Conservation (phyloP, 2,797 vertebrate genomes). For the Gymnothorax reevesii region DNA sequence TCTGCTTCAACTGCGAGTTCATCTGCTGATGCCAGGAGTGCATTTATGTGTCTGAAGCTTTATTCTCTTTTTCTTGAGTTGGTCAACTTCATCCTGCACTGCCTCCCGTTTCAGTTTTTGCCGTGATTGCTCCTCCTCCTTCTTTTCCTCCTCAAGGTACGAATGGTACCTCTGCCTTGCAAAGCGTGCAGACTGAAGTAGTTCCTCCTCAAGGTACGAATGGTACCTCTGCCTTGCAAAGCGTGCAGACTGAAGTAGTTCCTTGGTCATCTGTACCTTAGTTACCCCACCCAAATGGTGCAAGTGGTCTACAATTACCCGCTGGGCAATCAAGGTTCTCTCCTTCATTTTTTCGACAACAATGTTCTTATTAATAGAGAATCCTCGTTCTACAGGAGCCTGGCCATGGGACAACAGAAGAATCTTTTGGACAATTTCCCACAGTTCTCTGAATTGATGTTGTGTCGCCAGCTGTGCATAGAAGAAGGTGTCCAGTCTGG, state of each 20-base stretch:
- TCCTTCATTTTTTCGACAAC: slow-evolving; percentile 10
- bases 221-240: slow-evolving; percentile 24
- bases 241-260: slow-evolving; percentile 20
- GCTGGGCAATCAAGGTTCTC: background rate
- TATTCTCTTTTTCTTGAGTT: slow-evolving; percentile 28
- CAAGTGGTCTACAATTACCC: slow-evolving; percentile 20
- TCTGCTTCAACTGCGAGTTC: slow-evolving; percentile 24
- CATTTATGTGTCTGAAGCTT: slow-evolving; percentile 27
- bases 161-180: slow-evolving; percentile 24
- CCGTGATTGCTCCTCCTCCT: slow-evolving; percentile 1
- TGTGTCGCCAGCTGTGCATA: slow-evolving; percentile 30
- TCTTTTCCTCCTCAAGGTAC: slow-evolving; percentile 19
- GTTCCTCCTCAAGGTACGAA: slow-evolving; percentile 21
- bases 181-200: too few species aligned
- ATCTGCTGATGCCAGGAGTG: slow-evolving; percentile 29
- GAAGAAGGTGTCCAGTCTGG: slow-evolving; percentile 27
- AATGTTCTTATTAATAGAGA: slow-evolving; percentile 25
- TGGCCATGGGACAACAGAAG: slow-evolving; percentile 29
- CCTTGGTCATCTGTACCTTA: slow-evolving; percentile 19
- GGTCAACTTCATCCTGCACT: slow-evolving; percentile 14
- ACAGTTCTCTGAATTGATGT: slow-evolving; percentile 25
- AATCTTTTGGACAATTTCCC: slow-evolving; percentile 29
- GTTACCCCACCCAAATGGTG: slow-evolving; percentile 22
- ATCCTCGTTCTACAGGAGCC: slow-evolving; percentile 28
- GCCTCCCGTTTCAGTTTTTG: slow-evolving; percentile 12